These are phyloP conservation scores for Ceramica pisi DNA, from an alignment of 2,888 invertebrate genomes.

Conservation along the genomic window DNA sequence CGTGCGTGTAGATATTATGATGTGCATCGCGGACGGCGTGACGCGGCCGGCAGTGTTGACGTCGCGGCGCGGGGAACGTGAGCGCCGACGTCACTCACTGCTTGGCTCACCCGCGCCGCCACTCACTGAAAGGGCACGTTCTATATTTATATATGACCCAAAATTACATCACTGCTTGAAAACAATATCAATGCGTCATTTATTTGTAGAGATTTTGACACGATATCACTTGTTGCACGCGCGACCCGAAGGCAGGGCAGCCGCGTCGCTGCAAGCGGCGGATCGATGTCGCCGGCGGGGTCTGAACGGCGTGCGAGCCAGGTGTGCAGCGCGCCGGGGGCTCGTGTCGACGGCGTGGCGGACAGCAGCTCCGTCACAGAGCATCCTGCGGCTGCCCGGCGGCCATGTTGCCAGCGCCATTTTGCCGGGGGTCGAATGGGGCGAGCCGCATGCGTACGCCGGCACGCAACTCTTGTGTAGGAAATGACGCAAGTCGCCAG, in stretches of 20 bases:
- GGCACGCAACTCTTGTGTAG: conserved; percentile 83
- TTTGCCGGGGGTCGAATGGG: conserved; percentile 88
- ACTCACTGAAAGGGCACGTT: conserved; percentile 87
- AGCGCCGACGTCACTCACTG: conserved; percentile 86
- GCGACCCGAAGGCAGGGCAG: conserved; percentile 76
- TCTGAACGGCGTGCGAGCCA: conserved; percentile 81
- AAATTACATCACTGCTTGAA: conserved; percentile 84
- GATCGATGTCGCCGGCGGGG: conserved; percentile 82
- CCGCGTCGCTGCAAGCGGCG: conserved; percentile 75
- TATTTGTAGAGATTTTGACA: conserved; percentile 76
- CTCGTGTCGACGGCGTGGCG: conserved; percentile 86
- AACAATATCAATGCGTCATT: conserved; percentile 79
- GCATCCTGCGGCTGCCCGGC: conserved; percentile 90
- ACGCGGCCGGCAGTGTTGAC: conserved; percentile 88
- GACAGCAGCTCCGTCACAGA: conserved; percentile 85
- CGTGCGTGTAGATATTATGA: conserved; percentile 82
- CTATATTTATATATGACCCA: conserved; percentile 87
- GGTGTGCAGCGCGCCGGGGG: conserved; percentile 82
- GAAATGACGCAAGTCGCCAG: conserved; percentile 83
- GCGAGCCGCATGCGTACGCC: conserved; percentile 90
- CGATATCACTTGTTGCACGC: conserved; percentile 90
- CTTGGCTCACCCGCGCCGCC: conserved; percentile 88
- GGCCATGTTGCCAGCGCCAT: conserved; percentile 91
- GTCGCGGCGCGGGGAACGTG: conserved; percentile 88
- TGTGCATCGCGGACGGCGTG: conserved; percentile 79